Base-by-base conservation (phyloP, 2,113 vertebrate species). In the Lepus timidus region DNA sequence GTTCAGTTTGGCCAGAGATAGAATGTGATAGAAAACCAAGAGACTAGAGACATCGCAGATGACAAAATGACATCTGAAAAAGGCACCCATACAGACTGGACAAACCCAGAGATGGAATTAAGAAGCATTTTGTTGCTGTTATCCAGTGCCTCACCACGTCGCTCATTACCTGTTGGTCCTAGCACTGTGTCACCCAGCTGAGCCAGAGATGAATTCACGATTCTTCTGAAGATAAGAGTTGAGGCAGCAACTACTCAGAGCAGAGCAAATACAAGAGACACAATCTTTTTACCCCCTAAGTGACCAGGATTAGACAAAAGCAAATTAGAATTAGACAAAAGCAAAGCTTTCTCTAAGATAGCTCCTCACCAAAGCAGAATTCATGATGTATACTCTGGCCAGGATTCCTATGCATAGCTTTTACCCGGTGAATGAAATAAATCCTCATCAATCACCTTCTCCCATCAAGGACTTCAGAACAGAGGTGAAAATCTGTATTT, bases 391-490 rank as follows among this genome's bases (percentile, higher is more conserved):
- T 22, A 36, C 44, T 31, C 31, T 33, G 14, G 13, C 33, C 29
- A 92, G 12, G 5, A 3, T 65, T 83, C 23, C 23, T 9, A 2
- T 44, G 20, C 51, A 13, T 31, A 89, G 29, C 23, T 67, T 67
- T 12, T 70, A 90, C 3, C 12, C 10, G 89, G 52, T 87, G 27
- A 39, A 62, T 86, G 91, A 95, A 92, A 92, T 84, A 84, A 92
- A 81, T 82, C 80, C 58, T 36, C 67, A 61, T 65, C 49, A 83
- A 68, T 94, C n/a, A 64, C 9, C 70, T 84, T 84, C 80, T 90
- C 31, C 27, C n/a, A 71, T 49, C 51, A 71, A 80, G 73, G 83
- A 27, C 70, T 86, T 83, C 0, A 71, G 27, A 88, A 44, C 6
- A 64, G 52, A 96, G 23, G 4, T 81, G 23, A 78, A 96, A 94